Base-by-base conservation (phyloP, 2,888 invertebrate genomes). In the Leucania comma region DNA sequence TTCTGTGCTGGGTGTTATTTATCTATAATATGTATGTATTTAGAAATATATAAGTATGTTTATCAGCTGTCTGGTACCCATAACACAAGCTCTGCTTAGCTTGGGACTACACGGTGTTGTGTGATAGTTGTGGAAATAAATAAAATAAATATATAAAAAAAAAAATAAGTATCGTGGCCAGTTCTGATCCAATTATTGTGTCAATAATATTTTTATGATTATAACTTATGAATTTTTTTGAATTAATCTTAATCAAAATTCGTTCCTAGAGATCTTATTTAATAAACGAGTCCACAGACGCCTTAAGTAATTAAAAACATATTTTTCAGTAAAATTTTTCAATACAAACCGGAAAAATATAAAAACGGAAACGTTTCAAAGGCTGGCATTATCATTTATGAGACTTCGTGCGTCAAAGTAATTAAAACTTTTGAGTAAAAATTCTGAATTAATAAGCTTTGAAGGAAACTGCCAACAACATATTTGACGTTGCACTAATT, bases 381-480 rank as follows among this genome's bases (percentile, higher is more conserved):
- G 46, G 62, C 56, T 56, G 17, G 22, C 42, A 68, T 78, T 64
- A 80, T 78, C 64, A 80, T 70, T 75, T 61, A 61, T 50, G 26
- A 24, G 32, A 29, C 54, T 62, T 58, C 61, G 57, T 48, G 76
- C 57, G 70, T 70, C 77, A 80, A 78, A 80, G 78, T 76, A 69
- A 78, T 78, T 80, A 78, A 78, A 80, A 80, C 59, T 80, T 75
- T 46, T 68, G n/a, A 75, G 54, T 68, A 75, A 77, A 77, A 80
- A 64, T 32, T 53, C 60, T 80, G 57, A 65, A 61, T 76, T 78
- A 80, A 78, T 76, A 80, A 80, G 81, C 78, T 80, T 69, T 70
- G 64, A 70, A 70, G 77, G 35, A 58, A 68, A 70, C 58, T 58
- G 58, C 77, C 61, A 51, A 80, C 78, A 65, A 76, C 53, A 76